These are phyloP conservation scores for Aleiodes sp. DNA, from an alignment of 1,140 invertebrate genomes.

Conservation along the genomic window DNA sequence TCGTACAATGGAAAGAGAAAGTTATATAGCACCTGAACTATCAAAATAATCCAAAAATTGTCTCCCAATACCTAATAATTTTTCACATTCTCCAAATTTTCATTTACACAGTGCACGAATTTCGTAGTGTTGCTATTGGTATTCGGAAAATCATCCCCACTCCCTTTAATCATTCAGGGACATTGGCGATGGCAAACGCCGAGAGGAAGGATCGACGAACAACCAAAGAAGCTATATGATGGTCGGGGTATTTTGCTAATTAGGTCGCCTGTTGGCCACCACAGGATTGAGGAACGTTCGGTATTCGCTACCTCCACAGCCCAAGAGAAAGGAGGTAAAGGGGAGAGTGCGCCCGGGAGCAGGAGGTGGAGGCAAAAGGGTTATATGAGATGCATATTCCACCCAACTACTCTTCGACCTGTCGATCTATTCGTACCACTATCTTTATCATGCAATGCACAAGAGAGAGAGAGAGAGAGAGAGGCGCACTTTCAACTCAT, in stretches of 20 bases:
- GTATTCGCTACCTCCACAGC: conserved; percentile 53
- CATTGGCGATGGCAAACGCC: conserved; percentile 18
- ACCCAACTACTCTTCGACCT: background rate
- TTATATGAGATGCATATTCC: conserved; percentile 9
- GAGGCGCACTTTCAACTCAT: conserved; percentile 5
- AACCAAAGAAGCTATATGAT: conserved; percentile 27
- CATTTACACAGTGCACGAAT: conserved; percentile 53
- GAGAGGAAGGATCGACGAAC: too few relatives aligned
- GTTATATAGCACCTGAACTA: too few relatives aligned
- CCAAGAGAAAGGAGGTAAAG: background rate
- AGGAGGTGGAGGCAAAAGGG: background rate
- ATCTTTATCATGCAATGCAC: background rate
- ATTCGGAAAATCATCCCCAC: conserved; percentile 53
- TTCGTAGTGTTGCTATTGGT: conserved; percentile 50
- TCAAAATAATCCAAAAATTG: background rate
- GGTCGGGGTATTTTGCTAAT: conserved; percentile 60
- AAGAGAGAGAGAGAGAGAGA: background rate
- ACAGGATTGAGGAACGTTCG: conserved; percentile 56
- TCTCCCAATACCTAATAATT: background rate
- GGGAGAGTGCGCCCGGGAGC: background rate
- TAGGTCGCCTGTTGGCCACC: conserved; percentile 56
- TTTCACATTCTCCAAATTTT: conserved; percentile 33
- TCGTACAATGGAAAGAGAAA: too few relatives aligned
- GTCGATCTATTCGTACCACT: background rate
- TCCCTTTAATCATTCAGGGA: conserved; percentile 42